Evolutionary conservation across 2,113 vertebrate species (phyloP), one percentile per base, ranked within the genome.

Genomic region (Tympanuchus pallidicinctus): DNA sequence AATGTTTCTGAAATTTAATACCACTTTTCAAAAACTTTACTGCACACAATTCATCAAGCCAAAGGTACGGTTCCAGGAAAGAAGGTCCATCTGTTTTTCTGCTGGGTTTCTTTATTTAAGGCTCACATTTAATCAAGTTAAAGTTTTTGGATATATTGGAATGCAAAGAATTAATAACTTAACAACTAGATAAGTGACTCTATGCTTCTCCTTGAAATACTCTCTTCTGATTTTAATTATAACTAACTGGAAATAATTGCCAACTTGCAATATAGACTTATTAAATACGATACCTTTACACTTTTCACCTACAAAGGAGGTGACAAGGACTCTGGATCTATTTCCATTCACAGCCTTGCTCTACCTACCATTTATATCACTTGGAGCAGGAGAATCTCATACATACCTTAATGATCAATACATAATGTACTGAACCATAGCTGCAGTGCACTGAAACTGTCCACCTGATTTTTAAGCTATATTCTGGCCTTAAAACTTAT

Each of bases 81-180:
- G 91, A 94, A 63, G 52, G 50, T 93, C 71, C 77, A 92, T 93
- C 71, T 92, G 91, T 93, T 95, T 95, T 95, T 2, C 70, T 93
- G 27, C 74, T 27, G 56, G 57, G 59, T n/a, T 91, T 73, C 45
- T 64, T 83, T 91, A 45, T 85, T 66, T 73, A 77, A 89, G 60
- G 50, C 38, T 94, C 67, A 59, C 78, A 72, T 92, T 94, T 92
- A 74, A 89, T 88, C 75, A 85, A 34, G 86, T 88, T 78, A 22
- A 79, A 88, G 34, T 10, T 30, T 72, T 66, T 95, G 91, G 50
- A 66, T 73, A 63, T 18, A 76, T 14, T 77, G 56, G 67, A 94
- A 93, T 82, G 75, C 45, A 79, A 87, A 73, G 74, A 89, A 89
- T 95, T 76, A 95, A 76, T 86, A 86, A 89, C 36, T 90, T 69